These are phyloP conservation scores for Tylochromis polylepis DNA, from an alignment of 2,113 vertebrate species.

Conservation along the genomic window DNA sequence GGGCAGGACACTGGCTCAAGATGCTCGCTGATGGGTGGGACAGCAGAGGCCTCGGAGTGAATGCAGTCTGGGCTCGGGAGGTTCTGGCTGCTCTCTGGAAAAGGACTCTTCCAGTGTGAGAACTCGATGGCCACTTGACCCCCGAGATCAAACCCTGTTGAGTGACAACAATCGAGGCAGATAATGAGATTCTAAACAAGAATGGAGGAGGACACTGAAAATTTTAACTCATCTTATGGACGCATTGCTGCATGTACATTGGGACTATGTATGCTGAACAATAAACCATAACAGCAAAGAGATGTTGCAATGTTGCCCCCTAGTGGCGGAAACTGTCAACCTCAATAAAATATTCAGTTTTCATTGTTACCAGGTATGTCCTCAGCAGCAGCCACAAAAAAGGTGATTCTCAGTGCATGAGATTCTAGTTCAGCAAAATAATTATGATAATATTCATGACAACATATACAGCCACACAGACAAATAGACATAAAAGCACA, in stretches of 20 bases:
- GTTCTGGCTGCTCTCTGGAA: slow-evolving; percentile 53
- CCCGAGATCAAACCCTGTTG: slow-evolving; percentile 68
- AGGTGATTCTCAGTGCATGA: background rate
- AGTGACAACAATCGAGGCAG: background rate
- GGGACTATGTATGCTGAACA: background rate
- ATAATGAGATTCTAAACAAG: background rate
- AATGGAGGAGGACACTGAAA: background rate
- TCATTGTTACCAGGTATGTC: background rate
- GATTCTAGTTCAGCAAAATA: background rate
- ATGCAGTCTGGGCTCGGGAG: slow-evolving; percentile 66
- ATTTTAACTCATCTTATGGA: background rate
- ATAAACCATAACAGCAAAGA: background rate
- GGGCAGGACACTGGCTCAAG: slow-evolving; percentile 83
- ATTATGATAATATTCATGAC: background rate
- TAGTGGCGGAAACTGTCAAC: background rate
- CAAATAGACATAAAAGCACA: background rate
- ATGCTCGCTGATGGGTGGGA: slow-evolving; percentile 65
- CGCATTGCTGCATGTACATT: background rate
- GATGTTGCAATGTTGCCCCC: slow-evolving; percentile 20
- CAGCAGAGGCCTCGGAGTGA: slow-evolving; percentile 64
- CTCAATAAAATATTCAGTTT: background rate
- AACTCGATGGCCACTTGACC: slow-evolving; percentile 79
- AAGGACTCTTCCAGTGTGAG: slow-evolving; percentile 81
- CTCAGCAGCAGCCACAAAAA: background rate
- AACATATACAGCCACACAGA: background rate